Evolutionary conservation across 2,888 invertebrate species (phyloP), one percentile per base, ranked within the genome.

Genomic region (Linnaemya vulpina): DNA sequence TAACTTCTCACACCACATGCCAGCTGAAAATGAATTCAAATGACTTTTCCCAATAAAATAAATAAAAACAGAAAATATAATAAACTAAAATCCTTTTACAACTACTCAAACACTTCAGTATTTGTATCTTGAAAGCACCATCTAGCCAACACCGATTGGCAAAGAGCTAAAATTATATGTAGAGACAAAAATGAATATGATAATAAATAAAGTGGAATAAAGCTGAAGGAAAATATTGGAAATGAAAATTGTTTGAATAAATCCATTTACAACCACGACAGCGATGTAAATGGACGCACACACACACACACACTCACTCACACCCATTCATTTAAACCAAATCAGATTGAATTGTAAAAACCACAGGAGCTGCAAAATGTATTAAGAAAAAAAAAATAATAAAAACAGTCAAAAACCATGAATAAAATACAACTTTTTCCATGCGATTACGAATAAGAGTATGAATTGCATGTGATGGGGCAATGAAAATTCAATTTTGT

Each of bases 381-480:
- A n/a, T n/a, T n/a, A n/a, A n/a, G n/a, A n/a, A n/a, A n/a, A n/a
- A n/a, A n/a, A n/a, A n/a, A n/a, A n/a, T n/a, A 65, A 70, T 55
- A 46, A 38, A 58, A 49, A 0, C 11, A n/a, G 51, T 70, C 51
- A 22, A 74, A 74, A 65, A 51, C 40, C 58, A 51, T 67, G 43
- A 71, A 71, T 77, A 63, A 60, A 77, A 78, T 83, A 46, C 67
- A 73, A 78, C 73, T 58, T 71, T 53, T 68, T 70, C n/a, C 49
- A 49, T 67, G 3, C 30, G 22, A 63, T 63, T 43, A 43, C 25
- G 25, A 40, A 10, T n/a, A 17, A 35, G 49, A 25, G 25, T 13
- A 74, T 35, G 63, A 74, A 65, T 82, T 62, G 73, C 83, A 67
- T 83, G 77, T 67, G 67, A 49, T 35, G 67, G 13, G 30, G 17